phyloP scores from a whole-genome alignment of 2,797 vertebrate genomes.

The Schizopygopsis malacanthus region DNA sequence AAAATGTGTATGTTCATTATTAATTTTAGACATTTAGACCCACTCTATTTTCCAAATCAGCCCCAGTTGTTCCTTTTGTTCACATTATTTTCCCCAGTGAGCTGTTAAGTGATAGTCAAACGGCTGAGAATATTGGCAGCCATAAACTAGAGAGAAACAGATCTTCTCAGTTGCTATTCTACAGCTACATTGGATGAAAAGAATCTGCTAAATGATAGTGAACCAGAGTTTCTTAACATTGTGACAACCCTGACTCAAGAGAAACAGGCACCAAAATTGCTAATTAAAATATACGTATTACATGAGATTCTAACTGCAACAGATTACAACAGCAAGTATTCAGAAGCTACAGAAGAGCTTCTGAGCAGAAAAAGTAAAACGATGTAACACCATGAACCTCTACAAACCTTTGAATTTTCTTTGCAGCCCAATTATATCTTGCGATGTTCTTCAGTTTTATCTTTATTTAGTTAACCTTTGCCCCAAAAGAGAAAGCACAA shows the following conservation, averaged over 20 bases:
- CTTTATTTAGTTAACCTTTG: conserved; percentile 71
- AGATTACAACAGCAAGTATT: background rate
- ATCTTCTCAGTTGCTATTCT: background rate
- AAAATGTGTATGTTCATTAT: background rate
- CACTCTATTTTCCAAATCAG: background rate
- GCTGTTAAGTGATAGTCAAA: background rate
- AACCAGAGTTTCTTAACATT: background rate
- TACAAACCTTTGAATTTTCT: conserved; percentile 5
- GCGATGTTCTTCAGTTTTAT: conserved; percentile 55
- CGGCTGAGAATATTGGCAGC: background rate
- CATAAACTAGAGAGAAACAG: background rate
- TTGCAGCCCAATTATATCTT: conserved; percentile 50
- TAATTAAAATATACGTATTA: background rate
- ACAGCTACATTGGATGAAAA: background rate
- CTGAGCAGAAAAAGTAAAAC: background rate
- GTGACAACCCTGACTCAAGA: background rate
- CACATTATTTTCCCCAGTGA: background rate
- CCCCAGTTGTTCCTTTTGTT: background rate
- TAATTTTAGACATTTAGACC: background rate
- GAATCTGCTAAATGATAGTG: background rate
- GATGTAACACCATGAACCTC: background rate
- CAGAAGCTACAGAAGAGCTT: background rate
- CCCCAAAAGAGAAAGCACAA: conserved; percentile 41
- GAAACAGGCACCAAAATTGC: background rate
- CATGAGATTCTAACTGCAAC: background rate